A percentile compares a stretch with the other conserved stretches of the same genome.
Conservation (phyloP, 2,113 vertebrate species). For the Mystacornis crossleyi region DNA sequence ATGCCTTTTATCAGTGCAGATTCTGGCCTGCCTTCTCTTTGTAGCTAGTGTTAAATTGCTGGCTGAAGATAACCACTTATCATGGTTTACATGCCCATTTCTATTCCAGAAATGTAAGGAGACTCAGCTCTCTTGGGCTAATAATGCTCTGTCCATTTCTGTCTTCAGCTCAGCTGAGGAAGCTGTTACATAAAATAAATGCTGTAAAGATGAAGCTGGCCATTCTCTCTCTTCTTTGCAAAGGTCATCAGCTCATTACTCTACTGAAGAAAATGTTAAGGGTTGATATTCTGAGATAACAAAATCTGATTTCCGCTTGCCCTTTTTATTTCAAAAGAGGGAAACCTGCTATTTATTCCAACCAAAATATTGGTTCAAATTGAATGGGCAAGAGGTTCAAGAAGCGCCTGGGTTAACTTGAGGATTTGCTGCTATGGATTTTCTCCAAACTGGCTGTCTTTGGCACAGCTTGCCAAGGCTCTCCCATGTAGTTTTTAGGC, state of each 20-base stretch:
- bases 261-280: background rate
- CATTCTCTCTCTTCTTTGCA: constrained; percentile 18
- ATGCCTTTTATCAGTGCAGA: background rate
- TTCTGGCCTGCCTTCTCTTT: background rate
- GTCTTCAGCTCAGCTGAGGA: constrained; percentile 41
- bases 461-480: background rate
- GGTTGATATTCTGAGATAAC: constrained; percentile 33
- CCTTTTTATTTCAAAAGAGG: background rate
- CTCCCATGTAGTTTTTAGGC: background rate
- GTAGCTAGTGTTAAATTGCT: background rate
- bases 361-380: background rate
- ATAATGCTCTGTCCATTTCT: constrained; percentile 38
- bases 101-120: background rate
- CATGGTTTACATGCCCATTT: constrained; percentile 10
- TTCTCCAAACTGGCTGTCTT: background rate
- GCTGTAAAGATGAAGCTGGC: constrained; percentile 40
- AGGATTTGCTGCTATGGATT: background rate
- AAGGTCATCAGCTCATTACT: background rate
- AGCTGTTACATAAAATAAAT: constrained; percentile 52
- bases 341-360: background rate
- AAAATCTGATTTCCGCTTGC: background rate
- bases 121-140: background rate
- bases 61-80: background rate
- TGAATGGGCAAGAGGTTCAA: background rate
- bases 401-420: background rate